Evolutionary conservation across 2,797 vertebrate genomes (phyloP).

Genomic region (Mormyrus hasselquistii): DNA sequence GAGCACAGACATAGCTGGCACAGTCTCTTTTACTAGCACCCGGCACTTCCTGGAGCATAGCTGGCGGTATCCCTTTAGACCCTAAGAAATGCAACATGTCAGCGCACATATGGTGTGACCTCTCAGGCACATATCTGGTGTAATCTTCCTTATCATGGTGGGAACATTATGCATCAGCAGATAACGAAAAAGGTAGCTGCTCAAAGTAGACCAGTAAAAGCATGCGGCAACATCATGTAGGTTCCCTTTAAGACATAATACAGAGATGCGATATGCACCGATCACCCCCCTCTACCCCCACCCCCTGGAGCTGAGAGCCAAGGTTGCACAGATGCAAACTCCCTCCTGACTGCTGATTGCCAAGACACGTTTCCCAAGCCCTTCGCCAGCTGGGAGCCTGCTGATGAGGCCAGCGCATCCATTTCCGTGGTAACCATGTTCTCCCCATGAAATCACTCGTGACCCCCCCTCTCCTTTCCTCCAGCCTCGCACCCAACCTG

Average conservation of each 20-base stretch:
- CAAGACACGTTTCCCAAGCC: constrained; percentile 70
- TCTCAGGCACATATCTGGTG: background rate
- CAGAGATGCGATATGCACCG: constrained; percentile 27
- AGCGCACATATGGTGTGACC: background rate
- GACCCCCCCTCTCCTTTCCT: constrained; percentile 20
- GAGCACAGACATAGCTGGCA: background rate
- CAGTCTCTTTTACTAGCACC: background rate
- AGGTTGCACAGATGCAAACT: constrained; percentile 78
- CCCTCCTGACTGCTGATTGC: constrained; percentile 72
- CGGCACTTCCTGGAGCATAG: background rate
- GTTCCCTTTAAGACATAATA: constrained; percentile 25
- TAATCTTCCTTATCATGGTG: background rate
- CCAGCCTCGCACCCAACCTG: constrained; percentile 38
- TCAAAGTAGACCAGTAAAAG: background rate
- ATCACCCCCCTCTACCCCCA: background rate
- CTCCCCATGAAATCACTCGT: constrained; percentile 45
- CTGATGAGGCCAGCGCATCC: constrained; percentile 76
- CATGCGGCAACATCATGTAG: background rate
- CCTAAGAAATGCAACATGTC: background rate
- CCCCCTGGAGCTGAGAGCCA: constrained; percentile 57
- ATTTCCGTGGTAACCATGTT: constrained; percentile 73
- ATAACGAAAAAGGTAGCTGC: background rate
- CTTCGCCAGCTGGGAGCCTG: constrained; percentile 74
- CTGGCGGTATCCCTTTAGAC: background rate
- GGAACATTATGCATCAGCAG: background rate